Base-by-base conservation (phyloP, 2,888 invertebrate species). In the Malacosoma neustria region DNA sequence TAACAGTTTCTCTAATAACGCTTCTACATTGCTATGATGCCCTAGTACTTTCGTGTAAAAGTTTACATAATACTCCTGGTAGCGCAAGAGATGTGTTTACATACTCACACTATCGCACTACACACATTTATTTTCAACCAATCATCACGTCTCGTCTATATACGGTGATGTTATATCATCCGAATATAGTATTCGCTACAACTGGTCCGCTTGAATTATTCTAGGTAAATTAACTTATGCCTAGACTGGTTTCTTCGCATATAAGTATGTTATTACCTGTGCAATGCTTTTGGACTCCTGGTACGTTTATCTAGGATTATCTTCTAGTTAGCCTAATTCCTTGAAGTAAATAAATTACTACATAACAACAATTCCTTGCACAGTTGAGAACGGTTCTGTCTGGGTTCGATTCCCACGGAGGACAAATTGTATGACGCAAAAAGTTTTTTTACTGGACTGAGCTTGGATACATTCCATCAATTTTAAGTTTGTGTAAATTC, bases 231-330 rank as follows among this genome's bases (percentile, higher is more conserved):
- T 22, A 9, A 22, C 22, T 22, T 5, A n/a, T n/a, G n/a, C n/a
- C 9, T 22, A 22, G 9, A 22, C 22, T 22, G 22, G 22, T 22
- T 22, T 22, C 22, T 22, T n/a, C n/a, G 22, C 9, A 22, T 22
- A 9, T 22, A 22, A 22, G n/a, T n/a, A n/a, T 7, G 9, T 9
- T 22, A 22, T 9, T 22, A 22, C 5, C 22, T 7, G 9, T 2
- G 22, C 22, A 7, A 48, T 32, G 38, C 32, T 46, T 48, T 54
- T 65, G 54, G 40, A 32, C 45, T 49, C 63, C 66, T 63, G 54
- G 59, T 64, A 63, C 52, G 45, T 42, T 43, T 43, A 40, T 43
- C 50, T 22, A 22, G 22, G 22, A 22, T 22, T 22, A 22, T 22
- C 22, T 22, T 7, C 6, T 22, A 22, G 9, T 4, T 22, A 22